Evolutionary conservation across 2,888 invertebrate species (phyloP), one percentile per base, ranked within the genome.

Genomic region (Drosophila ezoana): DNA sequence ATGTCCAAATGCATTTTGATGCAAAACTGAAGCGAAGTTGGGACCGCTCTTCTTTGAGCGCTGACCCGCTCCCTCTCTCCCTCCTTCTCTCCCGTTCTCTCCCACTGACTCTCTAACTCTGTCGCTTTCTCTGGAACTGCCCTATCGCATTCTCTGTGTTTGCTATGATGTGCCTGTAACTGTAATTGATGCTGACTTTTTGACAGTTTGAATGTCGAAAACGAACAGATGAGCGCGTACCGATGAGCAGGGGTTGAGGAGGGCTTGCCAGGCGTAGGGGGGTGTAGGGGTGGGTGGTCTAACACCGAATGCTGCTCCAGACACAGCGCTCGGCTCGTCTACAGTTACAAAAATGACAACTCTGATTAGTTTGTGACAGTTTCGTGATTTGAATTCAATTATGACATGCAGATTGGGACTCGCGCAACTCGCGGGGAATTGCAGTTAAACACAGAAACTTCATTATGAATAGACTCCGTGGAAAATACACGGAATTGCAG

Each of bases 131-230:
- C 3, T 16, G 5, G 0, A 4, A 28, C 28, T 38, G 38, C 37
- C 38, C 51, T 52, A 52, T 52, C 23, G 51, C 51, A 52, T 40
- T 71, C 75, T 66, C 58, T 70, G 65, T 79, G 69, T 79, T 79
- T 66, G 68, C 71, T 57, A 35, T 84, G 81, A 84, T 82, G 81
- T 87, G 81, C 84, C 76, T 79, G 76, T 77, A 83, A 80, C 81
- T 89, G 85, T 90, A 89, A 90, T 90, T 90, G 89, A 90, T 82
- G 87, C 85, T 90, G 90, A 90, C 91, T 90, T 90, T 91, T 83
- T 90, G 90, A 91, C 90, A 91, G 90, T 89, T 90, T 88, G 81
- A 83, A 89, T 85, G 87, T 81, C 76, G 86, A 72, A 83, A 67
- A 37, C 69, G 86, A 74, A 69, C 82, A 79, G 82, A 76, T 77